These are phyloP conservation scores for Cryptophagus acutangulus DNA, from an alignment of 2,888 invertebrate species.

Conservation along the genomic window DNA sequence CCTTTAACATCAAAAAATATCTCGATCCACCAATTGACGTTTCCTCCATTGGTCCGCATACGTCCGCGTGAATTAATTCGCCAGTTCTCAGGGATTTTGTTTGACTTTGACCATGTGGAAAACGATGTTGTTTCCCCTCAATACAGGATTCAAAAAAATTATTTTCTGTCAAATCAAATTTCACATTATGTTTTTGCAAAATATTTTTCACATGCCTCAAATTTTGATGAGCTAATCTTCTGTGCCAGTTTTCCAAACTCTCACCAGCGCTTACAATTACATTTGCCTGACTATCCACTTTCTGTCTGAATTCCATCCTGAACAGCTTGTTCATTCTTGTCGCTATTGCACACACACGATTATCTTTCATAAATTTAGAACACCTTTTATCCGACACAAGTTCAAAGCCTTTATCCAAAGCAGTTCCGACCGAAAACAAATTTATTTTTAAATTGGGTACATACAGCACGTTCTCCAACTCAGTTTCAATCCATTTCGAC, in stretches of 20 bases:
- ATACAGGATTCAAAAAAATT: constrained; percentile 9
- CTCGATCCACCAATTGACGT: constrained; percentile 14
- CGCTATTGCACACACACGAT: constrained; percentile 1
- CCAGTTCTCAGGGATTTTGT: constrained; percentile 11
- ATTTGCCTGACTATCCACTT: constrained; percentile 11
- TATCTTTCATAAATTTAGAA: no score
- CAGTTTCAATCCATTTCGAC: constrained; percentile 4
- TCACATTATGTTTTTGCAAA: constrained; percentile 11
- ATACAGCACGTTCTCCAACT: not conserved
- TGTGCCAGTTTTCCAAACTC: constrained; percentile 12
- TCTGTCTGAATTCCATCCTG: constrained; percentile 10
- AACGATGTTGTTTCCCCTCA: constrained; percentile 12
- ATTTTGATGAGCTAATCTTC: constrained; percentile 13
- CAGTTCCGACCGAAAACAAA: no score
- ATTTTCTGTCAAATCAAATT: constrained; percentile 1
- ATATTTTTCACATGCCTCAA: constrained; percentile 11
- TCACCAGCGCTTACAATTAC: constrained; percentile 7
- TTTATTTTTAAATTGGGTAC: no score
- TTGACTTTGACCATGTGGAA: constrained; percentile 10
- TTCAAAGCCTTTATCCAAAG: no score
- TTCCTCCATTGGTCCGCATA: constrained; percentile 17
- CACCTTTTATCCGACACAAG: no score
- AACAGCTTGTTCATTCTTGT: not conserved
- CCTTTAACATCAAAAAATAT: constrained; percentile 18
- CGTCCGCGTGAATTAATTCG: constrained; percentile 14